Evolutionary conservation across 2,888 invertebrate species (phyloP), one percentile per base, ranked within the genome.

Genomic region (Callyntrura guangdongensis): DNA sequence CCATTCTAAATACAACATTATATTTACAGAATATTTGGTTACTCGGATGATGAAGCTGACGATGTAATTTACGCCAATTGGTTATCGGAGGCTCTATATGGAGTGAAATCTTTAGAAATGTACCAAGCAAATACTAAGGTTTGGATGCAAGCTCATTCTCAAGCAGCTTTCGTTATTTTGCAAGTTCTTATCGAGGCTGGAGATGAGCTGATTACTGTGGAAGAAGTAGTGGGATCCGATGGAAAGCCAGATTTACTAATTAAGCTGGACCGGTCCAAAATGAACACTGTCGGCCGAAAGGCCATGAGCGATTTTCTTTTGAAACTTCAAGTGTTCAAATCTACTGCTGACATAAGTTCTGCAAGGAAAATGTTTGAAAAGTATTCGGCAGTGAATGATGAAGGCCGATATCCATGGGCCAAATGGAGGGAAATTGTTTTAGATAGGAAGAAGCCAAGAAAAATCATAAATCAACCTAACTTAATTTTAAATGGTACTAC

Each of bases 51-150:
- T 74, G 96, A 97, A 91, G 97, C 97, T 67, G 97, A 98, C 90
- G 96, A 98, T 94, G 97, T 99, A 49, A 96, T 97, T 82, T 99
- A 99, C 95, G 97, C 98, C 3, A 99, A 99, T 95, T 99, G 99
- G 99, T 95, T 99, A 91, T 97, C 97, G 92, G 95, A 99, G 94
- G 96, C 98, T 90, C 98, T 98, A 96, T 97, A 97, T 94, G 99
- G 98, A 1, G 92, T 97, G 8, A 97, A 97, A 93, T 97, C 98
- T 5, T 95, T 97, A 89, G 99, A 99, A 95, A 97, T 98, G 97
- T 99, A 98, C 95, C 97, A 98, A 94, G 98, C 99, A 0, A 96
- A 97, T 79, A 97, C 97, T 0, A 96, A 97, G 90, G 96, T 97
- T 14, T 99, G 99, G 99, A 96, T 98, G 89, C 99, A 97, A 95